Conservation (phyloP, 2,797 vertebrate genomes). For the Dendrocincla fuliginosa region DNA sequence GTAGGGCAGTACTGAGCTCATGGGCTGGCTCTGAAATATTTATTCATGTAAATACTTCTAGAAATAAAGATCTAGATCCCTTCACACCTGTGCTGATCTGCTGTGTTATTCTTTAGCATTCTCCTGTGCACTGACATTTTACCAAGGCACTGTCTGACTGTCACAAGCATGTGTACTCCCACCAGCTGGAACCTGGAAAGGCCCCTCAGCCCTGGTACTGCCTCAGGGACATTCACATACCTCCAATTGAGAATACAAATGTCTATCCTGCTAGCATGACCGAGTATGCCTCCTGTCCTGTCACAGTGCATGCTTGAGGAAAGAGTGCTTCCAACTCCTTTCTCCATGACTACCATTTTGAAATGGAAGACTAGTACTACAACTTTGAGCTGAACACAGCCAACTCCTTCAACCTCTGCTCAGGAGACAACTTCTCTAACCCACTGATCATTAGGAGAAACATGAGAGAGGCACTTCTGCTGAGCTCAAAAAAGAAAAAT, state of each 20-base stretch:
- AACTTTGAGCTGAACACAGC: neutral
- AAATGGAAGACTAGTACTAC: neutral
- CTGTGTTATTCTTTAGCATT: neutral
- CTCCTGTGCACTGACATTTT: neutral
- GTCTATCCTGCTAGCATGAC: neutral
- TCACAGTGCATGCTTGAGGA: neutral
- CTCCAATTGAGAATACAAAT: neutral
- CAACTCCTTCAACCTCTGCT: neutral
- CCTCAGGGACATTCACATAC: rapidly evolving
- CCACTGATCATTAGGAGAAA: neutral
- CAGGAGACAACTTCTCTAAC: neutral
- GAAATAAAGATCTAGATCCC: neutral
- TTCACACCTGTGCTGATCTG: neutral
- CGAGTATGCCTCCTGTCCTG: rapidly evolving
- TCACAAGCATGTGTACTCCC: neutral
- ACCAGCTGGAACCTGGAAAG: neutral
- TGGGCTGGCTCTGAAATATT: neutral
- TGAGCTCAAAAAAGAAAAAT: neutral
- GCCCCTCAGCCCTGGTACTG: neutral
- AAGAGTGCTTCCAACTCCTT: neutral
- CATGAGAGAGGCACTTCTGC: neutral
- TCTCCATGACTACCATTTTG: neutral
- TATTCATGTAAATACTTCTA: neutral
- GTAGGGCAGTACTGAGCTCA: neutral
- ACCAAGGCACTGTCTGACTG: neutral